Percentiles rank a stretch among this genome's conserved stretches.
These are phyloP conservation scores for Gymnogyps californianus DNA, from an alignment of 2,113 vertebrate species.

Conservation along the genomic window DNA sequence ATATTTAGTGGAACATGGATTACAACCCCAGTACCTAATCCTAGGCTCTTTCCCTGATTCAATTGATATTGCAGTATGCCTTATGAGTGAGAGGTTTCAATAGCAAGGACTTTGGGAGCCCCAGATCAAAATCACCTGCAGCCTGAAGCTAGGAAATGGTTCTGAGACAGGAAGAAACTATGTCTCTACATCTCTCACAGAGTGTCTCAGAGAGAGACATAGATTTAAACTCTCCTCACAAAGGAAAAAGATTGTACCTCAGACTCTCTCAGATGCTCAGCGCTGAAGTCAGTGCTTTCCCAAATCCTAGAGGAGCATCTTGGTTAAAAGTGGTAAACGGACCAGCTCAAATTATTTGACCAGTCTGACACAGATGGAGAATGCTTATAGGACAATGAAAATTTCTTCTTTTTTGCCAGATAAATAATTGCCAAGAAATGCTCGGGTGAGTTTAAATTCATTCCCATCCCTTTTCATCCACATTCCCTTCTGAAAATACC, in stretches of 20 bases:
- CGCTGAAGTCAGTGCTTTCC: background rate
- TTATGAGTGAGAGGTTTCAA: background rate
- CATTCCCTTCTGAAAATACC: background rate
- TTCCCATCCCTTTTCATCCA: background rate
- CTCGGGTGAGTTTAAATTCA: background rate
- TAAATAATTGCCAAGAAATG: background rate
- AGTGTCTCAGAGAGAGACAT: background rate
- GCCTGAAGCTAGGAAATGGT: background rate
- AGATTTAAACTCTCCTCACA: background rate
- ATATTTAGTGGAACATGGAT: background rate
- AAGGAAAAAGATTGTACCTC: background rate
- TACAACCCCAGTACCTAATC: background rate
- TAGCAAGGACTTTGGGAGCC: background rate
- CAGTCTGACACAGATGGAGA: background rate
- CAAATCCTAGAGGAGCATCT: background rate
- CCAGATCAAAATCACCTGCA: background rate
- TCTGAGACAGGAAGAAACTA: background rate
- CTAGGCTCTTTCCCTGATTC: background rate
- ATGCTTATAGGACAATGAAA: background rate
- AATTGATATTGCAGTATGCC: background rate
- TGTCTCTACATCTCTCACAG: background rate
- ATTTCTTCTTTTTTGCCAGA: background rate
- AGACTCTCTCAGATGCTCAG: background rate
- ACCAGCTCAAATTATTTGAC: background rate
- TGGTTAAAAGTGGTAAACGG: background rate